Evolutionary conservation across 2,888 invertebrate genomes (phyloP).

Genomic region (Labia minor): DNA sequence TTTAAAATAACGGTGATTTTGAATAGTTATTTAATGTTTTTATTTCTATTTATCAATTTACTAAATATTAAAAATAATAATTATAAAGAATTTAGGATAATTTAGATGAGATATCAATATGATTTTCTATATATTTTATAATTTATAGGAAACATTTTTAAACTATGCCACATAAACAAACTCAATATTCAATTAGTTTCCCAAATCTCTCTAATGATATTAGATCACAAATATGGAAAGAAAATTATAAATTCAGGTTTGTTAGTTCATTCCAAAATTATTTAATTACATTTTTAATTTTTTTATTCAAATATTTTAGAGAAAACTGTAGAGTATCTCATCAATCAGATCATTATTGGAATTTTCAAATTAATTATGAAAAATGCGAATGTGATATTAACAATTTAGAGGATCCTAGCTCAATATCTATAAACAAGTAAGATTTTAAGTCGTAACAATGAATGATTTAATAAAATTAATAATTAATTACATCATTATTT

Average conservation of each 20-base stretch:
- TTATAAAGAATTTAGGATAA: no score
- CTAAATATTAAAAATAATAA: no score
- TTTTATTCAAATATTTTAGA: background rate
- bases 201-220: background rate
- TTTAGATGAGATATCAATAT: no score
- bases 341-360: slow-evolving; percentile 2
- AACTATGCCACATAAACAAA: background rate
- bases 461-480: no score
- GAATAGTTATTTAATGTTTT: no score
- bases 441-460: background rate
- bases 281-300: background rate
- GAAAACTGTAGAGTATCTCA: background rate
- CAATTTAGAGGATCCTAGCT: background rate
- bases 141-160: no score
- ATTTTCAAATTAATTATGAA: background rate
- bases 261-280: background rate
- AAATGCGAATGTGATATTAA: background rate
- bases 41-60: no score
- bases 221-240: background rate
- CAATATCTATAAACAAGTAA: background rate
- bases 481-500: no score
- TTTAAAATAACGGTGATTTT: no score
- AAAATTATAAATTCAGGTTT: background rate
- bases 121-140: no score
- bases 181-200: background rate